These are phyloP conservation scores for Drosophila dunni DNA, from an alignment of 1,140 invertebrate species.

Conservation along the genomic window DNA sequence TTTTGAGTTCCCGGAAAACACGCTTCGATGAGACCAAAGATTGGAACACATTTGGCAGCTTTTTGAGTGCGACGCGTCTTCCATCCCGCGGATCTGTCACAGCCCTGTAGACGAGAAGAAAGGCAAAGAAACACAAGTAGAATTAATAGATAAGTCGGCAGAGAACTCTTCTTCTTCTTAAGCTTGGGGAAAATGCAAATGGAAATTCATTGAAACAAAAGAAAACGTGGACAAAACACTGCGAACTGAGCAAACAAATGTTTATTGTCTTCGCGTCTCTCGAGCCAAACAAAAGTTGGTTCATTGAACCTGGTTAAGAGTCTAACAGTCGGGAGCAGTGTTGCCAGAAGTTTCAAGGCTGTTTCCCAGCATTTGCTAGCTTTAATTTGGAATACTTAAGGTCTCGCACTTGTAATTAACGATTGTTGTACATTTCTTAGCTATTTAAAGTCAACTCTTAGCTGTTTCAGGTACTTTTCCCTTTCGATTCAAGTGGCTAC, in stretches of 20 bases:
- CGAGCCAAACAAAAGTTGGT: conserved; percentile 15
- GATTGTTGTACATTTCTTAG: too few species aligned
- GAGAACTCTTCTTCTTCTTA: background rate
- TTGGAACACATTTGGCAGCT: conserved; percentile 99
- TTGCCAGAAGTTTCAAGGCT: too few species aligned
- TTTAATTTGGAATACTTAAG: too few species aligned
- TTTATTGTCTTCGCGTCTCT: conserved; percentile 41
- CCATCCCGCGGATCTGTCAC: conserved; percentile 99
- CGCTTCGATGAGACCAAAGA: conserved; percentile 98
- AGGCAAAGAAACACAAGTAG: background rate
- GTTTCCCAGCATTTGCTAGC: too few species aligned
- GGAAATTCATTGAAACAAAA: conserved; percentile 48
- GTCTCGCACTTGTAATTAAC: too few species aligned
- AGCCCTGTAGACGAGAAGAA: conserved; percentile 91
- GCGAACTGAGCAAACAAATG: conserved; percentile 31
- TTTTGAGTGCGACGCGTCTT: conserved; percentile 98
- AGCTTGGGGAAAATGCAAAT: background rate
- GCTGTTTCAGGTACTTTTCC: too few species aligned
- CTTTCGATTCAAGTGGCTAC: too few species aligned
- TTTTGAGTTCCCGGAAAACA: conserved; percentile 99
- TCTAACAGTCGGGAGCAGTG: background rate
- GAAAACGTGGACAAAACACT: conserved; percentile 40
- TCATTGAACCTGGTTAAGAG: conserved; percentile 32
- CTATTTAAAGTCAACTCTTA: too few species aligned
- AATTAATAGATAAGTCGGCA: conserved; percentile 4